These are phyloP conservation scores for Pomacea canaliculata DNA, from an alignment of 2,888 invertebrate species.

Conservation along the genomic window DNA sequence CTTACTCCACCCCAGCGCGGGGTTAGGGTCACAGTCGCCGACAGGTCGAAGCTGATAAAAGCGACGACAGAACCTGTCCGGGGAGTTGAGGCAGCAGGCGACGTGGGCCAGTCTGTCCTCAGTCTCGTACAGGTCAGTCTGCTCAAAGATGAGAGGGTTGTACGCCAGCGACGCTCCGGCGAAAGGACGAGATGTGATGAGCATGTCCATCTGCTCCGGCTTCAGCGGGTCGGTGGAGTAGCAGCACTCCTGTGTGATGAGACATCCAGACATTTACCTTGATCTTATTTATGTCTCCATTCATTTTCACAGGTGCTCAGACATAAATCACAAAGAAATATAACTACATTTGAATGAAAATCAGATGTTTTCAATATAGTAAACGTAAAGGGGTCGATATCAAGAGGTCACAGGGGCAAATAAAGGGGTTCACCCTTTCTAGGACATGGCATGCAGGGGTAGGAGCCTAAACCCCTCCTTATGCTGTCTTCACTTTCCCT, in stretches of 20 bases:
- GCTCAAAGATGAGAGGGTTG: neutral
- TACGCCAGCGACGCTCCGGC: neutral
- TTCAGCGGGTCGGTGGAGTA: neutral
- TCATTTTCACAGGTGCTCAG: too few species aligned
- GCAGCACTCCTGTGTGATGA: neutral
- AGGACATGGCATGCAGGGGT: too few species aligned
- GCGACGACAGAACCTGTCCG: neutral
- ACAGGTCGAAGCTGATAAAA: conserved; percentile 5
- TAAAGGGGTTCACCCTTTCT: too few species aligned
- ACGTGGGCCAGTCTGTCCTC: neutral
- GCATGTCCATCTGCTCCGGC: neutral
- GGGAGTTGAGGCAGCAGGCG: neutral
- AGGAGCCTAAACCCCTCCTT: too few species aligned
- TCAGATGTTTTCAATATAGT: too few species aligned
- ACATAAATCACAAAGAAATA: too few species aligned
- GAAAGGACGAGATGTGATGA: neutral
- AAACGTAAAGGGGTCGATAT: too few species aligned
- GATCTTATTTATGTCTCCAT: too few species aligned
- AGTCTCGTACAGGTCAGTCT: neutral
- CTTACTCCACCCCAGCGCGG: neutral
- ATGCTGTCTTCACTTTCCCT: too few species aligned
- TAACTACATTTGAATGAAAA: too few species aligned
- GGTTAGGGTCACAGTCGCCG: neutral
- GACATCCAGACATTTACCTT: neutral
- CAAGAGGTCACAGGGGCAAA: too few species aligned